A percentile compares a stretch with the other conserved stretches of the same genome.
phyloP scores from a whole-genome alignment of 2,888 invertebrate species.

The Laothoe populi region DNA sequence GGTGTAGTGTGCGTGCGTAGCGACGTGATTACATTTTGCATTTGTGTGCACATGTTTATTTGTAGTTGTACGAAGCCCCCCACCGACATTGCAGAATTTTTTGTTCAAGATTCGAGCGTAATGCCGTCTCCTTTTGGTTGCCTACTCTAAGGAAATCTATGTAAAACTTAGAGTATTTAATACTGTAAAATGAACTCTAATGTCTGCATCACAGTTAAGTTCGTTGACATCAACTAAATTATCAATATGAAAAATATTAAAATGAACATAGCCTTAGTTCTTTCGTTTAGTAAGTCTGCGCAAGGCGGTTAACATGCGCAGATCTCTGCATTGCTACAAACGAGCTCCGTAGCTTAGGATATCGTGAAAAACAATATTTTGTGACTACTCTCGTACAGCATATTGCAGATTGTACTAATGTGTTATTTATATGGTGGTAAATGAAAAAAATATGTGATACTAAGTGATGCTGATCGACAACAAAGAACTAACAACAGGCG shows the following conservation, averaged over 20 bases:
- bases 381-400: conserved; percentile 49
- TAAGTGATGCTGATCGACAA: conserved; percentile 32
- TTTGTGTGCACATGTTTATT: too few species aligned
- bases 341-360: conserved; percentile 64
- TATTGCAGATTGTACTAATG: conserved; percentile 54
- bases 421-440: conserved; percentile 34
- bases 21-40: too few species aligned
- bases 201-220: conserved; percentile 48
- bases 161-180: too few species aligned
- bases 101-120: too few species aligned
- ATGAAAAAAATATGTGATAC: conserved; percentile 43
- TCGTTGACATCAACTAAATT: conserved; percentile 70
- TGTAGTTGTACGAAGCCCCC: too few species aligned
- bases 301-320: conserved; percentile 77
- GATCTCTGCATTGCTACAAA: conserved; percentile 81
- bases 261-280: conserved; percentile 52
- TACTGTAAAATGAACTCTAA: too few species aligned
- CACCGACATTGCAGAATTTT: too few species aligned
- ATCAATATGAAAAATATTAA: conserved; percentile 71
- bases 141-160: too few species aligned
- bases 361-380: conserved; percentile 60
- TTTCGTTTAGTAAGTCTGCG: conserved; percentile 62
- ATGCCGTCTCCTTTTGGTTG: too few species aligned
- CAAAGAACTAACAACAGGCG: conserved; percentile 16
- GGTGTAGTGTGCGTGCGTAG: too few species aligned